Evolutionary conservation across 92 coral and sea anemone species (phyloP), one percentile per base, ranked within the genome.

Genomic region (Bergia sp.): DNA sequence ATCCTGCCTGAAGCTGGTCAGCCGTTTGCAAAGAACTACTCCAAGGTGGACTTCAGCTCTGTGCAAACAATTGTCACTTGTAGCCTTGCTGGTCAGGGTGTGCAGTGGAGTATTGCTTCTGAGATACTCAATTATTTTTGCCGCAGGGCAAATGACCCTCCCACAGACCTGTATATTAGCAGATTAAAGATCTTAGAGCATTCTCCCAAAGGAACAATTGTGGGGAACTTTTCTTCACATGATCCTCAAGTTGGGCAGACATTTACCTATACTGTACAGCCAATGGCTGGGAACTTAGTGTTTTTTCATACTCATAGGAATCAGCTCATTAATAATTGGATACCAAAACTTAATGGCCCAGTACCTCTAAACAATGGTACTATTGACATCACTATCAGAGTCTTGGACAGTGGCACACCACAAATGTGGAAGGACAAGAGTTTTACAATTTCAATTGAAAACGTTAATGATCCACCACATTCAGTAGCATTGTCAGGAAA

Each of bases 391-490:
- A 90, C 86, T 0, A 75, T 96, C 9, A 93, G 96, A 76, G 79
- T 91, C 2, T 90, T 89, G 6, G 99, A 96, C 76, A 89, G 91
- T 74, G 99, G 99, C 1, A 79, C 78, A 7, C 99, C 98, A 2
- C 93, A 87, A 36, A 93, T 95, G 98, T 91, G 96, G 94, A 73
- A 82, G 1, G 93, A 92, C 4, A 87, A 91, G 79, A 66, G 86
- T 4, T 92, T 96, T 61, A 81, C 74, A 7, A 82, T 96, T 13
- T 83, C 89, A 49, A 76, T 96, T 10, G 67, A 86, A 42, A 84
- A 96, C 82, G 92, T 96, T 37, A 96, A 96, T 83, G 99, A 96
- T 78, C 98, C 99, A 20, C 99, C 99, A 45, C 86, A 94, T 50
- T 89, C 90, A 38, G 69, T 96, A n/a, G 84, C 85, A 15, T 87